phyloP scores from a whole-genome alignment of 2,888 invertebrate genomes.

The Sphecodes monilicornis region DNA sequence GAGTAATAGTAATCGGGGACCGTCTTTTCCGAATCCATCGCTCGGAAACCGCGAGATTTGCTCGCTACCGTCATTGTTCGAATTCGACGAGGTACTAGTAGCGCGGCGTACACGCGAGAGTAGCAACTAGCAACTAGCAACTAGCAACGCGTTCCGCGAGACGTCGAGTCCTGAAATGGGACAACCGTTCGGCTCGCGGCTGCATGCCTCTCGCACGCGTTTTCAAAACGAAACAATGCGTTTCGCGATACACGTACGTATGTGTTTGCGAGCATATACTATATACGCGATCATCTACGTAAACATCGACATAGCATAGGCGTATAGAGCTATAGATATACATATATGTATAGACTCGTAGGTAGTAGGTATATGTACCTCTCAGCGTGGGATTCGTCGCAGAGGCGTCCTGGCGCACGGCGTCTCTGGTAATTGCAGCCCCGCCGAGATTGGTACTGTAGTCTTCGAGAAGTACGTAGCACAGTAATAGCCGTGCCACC shows the following conservation, averaged over 20 bases:
- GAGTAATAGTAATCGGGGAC: too few species aligned
- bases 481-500: constrained; percentile 83
- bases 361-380: constrained; percentile 54
- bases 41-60: constrained; percentile 43
- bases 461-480: constrained; percentile 82
- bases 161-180: constrained; percentile 15
- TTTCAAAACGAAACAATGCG: constrained; percentile 32
- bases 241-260: constrained; percentile 22
- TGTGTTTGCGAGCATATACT: not conserved
- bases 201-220: not conserved
- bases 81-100: not conserved
- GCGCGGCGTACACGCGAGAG: not conserved
- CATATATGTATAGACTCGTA: not conserved
- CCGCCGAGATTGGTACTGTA: constrained; percentile 79
- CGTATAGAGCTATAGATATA: not conserved
- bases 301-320: not conserved
- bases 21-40: not conserved
- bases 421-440: constrained; percentile 79
- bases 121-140: not conserved
- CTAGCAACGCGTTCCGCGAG: not conserved
- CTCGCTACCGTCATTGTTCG: not conserved
- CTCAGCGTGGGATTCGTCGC: constrained; percentile 71
- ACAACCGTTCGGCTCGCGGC: not conserved
- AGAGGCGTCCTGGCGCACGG: constrained; percentile 77
- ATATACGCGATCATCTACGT: not conserved